A percentile compares a stretch with the other conserved stretches of the same genome.
Conservation (phyloP, 1,140 invertebrate genomes). For the Caenorhabditis elegans region DNA sequence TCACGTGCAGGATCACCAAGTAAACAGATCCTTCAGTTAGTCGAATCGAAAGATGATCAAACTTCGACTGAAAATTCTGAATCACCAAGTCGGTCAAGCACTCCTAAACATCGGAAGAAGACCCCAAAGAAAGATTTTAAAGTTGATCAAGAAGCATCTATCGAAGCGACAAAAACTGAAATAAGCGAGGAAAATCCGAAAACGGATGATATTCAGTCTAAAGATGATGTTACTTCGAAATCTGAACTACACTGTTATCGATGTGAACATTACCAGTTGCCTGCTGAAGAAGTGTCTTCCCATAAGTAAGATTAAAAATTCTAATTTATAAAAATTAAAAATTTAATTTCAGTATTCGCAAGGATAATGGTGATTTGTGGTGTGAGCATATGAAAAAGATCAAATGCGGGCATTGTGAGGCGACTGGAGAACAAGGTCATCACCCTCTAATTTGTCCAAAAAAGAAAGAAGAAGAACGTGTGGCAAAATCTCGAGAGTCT, state of each 20-base stretch:
- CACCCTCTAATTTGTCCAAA: neutral
- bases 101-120: neutral
- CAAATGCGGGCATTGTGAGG: neutral
- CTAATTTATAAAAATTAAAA: too few relatives aligned
- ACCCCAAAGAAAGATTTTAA: too few relatives aligned
- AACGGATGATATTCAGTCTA: too few relatives aligned
- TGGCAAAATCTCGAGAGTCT: neutral
- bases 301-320: conserved; percentile 4
- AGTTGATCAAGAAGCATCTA: too few relatives aligned
- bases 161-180: too few relatives aligned
- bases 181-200: too few relatives aligned
- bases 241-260: neutral
- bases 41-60: neutral
- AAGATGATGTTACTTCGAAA: too few relatives aligned
- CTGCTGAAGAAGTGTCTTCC: neutral
- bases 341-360: neutral
- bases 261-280: neutral
- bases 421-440: neutral
- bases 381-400: conserved; percentile 25
- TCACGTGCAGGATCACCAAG: neutral
- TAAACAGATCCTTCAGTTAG: neutral
- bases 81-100: neutral
- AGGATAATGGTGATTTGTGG: conserved; percentile 15
- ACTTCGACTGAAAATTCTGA: neutral
- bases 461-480: conserved; percentile 7